Base-by-base conservation (phyloP, 2,888 invertebrate genomes). In the Parnassius orleans region DNA sequence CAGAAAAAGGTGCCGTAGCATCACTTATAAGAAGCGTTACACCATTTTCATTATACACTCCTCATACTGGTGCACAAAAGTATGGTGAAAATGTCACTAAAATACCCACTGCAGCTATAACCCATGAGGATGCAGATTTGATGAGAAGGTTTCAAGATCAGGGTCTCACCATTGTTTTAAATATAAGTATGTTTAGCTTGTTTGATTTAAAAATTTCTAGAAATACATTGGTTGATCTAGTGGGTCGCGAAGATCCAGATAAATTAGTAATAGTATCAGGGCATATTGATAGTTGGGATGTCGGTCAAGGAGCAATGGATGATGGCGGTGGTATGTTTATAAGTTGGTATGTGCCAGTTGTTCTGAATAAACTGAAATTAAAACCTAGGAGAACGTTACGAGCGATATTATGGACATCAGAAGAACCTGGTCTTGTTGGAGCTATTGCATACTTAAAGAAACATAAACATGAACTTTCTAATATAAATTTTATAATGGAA, bases 281-380 rank as follows among this genome's bases (percentile, higher is more conserved):
- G 7, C 97, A 97, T 77, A 91, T 97, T 51, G 97, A 97, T 76
- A 96, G 96, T 76, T 97, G 97, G 97, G 97, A 97, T 81, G 96
- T 97, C n/a, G 97, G 97, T 2, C 93, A 95, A 72, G 97, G 97
- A n/a, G 96, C 96, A 0, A 96, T 97, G 96, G 97, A 97, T 76
- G 96, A 97, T 71, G 96, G 95, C 41, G 96, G 95, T 54, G 97
- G 97, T 48, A 94, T 95, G 65, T 95, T 97, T 75, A 94, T 96
- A 57, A 95, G 96, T 44, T 96, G 95, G 95, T 93, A 94, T 69
- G 94, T 95, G 11, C 86, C 96, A 15, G 93, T 94, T 19, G 81
- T 96, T 57, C 80, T 97, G 10, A 94, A 94, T 71, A 84, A 85
- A 14, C 81, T 96, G 1, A 92, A 93, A 41, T 81, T 96, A 11